Evolutionary conservation across 2,888 invertebrate genomes (phyloP).

Genomic region (Norana najaformis): DNA sequence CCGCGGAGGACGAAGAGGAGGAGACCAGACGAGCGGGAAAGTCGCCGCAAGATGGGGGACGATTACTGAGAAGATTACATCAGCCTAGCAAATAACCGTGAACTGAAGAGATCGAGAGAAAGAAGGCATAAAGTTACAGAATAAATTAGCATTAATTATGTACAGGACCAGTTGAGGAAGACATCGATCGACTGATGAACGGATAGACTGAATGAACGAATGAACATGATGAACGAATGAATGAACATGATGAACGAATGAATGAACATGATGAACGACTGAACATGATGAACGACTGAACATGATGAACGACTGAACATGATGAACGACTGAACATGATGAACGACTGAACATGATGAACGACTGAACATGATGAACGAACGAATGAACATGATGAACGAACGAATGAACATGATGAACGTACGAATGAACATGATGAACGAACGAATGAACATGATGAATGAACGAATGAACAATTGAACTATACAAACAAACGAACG

Average conservation of each 20-base stretch:
- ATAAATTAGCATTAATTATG: background rate
- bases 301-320: background rate
- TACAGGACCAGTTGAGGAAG: background rate
- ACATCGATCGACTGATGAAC: background rate
- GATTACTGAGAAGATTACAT: background rate
- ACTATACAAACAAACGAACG: background rate
- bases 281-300: too few relatives aligned
- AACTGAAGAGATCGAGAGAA: background rate
- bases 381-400: background rate
- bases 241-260: background rate
- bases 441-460: background rate
- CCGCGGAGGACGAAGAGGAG: background rate
- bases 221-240: background rate
- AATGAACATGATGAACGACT: background rate
- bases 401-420: background rate
- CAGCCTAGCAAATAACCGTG: background rate
- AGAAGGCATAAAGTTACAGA: background rate
- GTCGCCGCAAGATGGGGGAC: background rate
- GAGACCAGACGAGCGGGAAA: too few relatives aligned
- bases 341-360: background rate
- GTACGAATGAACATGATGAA: too few relatives aligned
- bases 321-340: background rate
- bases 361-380: background rate
- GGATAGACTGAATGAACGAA: background rate
- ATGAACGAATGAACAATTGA: background rate